Evolutionary conservation across 2,113 vertebrate species (phyloP).

Genomic region (Halcyon malimbica): DNA sequence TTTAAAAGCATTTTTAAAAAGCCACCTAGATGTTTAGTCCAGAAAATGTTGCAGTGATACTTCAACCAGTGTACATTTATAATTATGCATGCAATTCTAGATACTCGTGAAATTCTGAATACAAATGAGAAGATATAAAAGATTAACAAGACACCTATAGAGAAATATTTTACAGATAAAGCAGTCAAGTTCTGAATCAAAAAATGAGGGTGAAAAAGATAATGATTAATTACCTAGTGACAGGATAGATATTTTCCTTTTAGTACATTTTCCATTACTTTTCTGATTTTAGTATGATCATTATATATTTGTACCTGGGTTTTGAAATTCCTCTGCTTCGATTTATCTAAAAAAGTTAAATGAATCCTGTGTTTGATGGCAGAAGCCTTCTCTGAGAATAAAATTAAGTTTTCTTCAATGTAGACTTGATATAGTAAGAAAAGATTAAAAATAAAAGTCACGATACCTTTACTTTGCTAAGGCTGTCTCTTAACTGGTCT

Average conservation of each 20-base stretch:
- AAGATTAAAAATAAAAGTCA: not conserved
- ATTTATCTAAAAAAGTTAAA: not conserved
- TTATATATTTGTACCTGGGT: not conserved
- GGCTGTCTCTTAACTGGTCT: slow-evolving; percentile 84
- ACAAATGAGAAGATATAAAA: not conserved
- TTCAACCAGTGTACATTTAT: not conserved
- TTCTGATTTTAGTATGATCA: not conserved
- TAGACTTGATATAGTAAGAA: not conserved
- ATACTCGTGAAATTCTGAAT: not conserved
- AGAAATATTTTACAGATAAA: not conserved
- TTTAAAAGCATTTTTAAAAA: not conserved
- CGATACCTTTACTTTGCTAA: slow-evolving; percentile 91
- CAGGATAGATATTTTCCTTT: not conserved
- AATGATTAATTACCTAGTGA: not conserved
- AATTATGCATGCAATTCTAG: not conserved
- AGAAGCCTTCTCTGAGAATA: not conserved
- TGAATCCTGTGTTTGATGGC: not conserved
- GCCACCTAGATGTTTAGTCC: not conserved
- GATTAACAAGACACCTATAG: not conserved
- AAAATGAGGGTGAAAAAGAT: not conserved
- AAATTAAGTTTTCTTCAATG: not conserved
- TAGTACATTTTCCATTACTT: not conserved
- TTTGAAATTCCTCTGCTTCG: not conserved
- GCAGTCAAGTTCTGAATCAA: not conserved
- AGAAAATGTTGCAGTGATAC: not conserved